Percentiles rank a stretch among this genome's conserved stretches.
These are phyloP conservation scores for Cerceris rybyensis DNA, from an alignment of 2,888 invertebrate species.

Conservation along the genomic window DNA sequence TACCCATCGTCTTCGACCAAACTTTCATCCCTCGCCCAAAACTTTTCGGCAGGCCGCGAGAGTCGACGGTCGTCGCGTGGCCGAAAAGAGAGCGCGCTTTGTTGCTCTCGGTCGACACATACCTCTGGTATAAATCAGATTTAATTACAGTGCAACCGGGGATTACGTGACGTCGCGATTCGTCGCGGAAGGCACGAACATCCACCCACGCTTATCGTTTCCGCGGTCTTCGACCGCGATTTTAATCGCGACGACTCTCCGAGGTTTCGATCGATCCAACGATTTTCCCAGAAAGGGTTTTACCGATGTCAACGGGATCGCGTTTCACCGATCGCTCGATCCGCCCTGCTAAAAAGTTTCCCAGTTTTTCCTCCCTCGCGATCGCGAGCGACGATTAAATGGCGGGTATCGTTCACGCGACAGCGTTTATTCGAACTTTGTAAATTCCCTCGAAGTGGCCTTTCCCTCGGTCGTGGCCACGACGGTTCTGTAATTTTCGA, in stretches of 20 bases:
- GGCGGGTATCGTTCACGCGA: constrained; percentile 59
- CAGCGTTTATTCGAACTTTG: constrained; percentile 62
- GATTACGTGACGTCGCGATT: constrained; percentile 46
- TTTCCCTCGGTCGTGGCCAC: background rate
- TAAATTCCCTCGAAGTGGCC: constrained; percentile 3
- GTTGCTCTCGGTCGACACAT: constrained; percentile 21
- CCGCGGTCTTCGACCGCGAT: background rate
- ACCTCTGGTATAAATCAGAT: constrained; percentile 38
- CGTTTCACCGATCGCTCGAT: constrained; percentile 30
- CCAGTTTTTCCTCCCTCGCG: constrained; percentile 32
- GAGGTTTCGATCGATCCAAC: too few species aligned
- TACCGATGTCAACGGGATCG: constrained; percentile 29
- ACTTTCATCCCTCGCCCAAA: too few species aligned
- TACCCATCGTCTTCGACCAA: too few species aligned
- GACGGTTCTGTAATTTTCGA: background rate
- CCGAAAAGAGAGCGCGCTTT: constrained; percentile 2
- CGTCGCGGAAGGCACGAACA: constrained; percentile 38
- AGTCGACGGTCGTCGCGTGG: background rate
- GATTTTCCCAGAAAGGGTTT: constrained; percentile 18
- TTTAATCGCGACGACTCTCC: background rate
- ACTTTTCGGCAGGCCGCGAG: background rate
- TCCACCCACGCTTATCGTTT: constrained; percentile 24
- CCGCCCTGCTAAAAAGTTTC: background rate
- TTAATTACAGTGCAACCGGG: constrained; percentile 42
- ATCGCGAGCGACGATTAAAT: constrained; percentile 35